phyloP scores from a whole-genome alignment of 2,797 vertebrate genomes.

The Halcyon leucocephala region DNA sequence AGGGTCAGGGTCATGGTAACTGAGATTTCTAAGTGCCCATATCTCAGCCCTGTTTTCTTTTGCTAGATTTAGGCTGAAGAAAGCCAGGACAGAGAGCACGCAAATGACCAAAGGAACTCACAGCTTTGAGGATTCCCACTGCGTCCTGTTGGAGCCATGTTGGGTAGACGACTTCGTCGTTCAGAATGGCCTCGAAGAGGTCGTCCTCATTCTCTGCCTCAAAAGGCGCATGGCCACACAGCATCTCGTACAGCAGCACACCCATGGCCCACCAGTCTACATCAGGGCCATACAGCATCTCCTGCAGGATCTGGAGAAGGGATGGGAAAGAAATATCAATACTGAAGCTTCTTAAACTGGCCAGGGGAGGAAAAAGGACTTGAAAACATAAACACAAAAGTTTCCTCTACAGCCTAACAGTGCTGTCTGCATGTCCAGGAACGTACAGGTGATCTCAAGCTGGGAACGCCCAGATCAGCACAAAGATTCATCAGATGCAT shows the following conservation, averaged over 20 bases:
- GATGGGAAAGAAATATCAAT: not conserved
- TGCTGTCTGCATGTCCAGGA: not conserved
- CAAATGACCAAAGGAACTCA: slow-evolving; percentile 73
- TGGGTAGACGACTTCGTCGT: slow-evolving; percentile 92
- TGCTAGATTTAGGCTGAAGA: not conserved
- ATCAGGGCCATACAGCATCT: slow-evolving; percentile 93
- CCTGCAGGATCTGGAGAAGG: slow-evolving; percentile 90
- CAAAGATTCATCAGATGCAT: not conserved
- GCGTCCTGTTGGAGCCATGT: slow-evolving; percentile 92
- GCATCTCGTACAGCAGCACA: slow-evolving; percentile 96
- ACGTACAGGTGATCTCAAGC: not conserved
- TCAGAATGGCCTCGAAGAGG: slow-evolving; percentile 95
- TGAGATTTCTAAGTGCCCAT: fast-evolving
- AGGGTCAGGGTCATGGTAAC: not conserved
- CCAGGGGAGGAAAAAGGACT: not conserved
- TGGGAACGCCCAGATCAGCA: not conserved
- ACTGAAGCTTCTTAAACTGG: not conserved
- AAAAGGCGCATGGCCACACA: slow-evolving; percentile 94
- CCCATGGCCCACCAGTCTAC: slow-evolving; percentile 99
- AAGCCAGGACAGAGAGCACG: not conserved
- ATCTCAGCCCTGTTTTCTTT: not conserved
- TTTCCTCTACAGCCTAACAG: fast-evolving
- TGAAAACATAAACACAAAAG: not conserved
- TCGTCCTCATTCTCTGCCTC: slow-evolving; percentile 98
- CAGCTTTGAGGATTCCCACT: slow-evolving; percentile 92